Base-by-base conservation (phyloP, 2,797 vertebrate species). In the Acomys russatus region DNA sequence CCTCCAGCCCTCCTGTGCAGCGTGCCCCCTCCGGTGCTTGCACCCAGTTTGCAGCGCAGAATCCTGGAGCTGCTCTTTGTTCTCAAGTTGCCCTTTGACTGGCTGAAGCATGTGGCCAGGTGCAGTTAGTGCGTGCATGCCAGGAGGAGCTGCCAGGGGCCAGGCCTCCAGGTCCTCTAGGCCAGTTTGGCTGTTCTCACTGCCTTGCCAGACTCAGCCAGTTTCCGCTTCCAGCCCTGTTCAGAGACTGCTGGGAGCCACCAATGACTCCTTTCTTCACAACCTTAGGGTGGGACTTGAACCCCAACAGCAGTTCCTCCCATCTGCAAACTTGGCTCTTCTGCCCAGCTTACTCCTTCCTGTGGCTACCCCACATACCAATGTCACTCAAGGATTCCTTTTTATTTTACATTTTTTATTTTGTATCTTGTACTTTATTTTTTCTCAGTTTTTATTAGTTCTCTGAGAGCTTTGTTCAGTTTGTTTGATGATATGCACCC, bases 21-120 rank as follows among this genome's bases (percentile, higher is more conserved):
- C n/a, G n/a, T n/a, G n/a, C n/a, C n/a, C n/a, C n/a, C 22, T 9
- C 17, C 2, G 1, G 0, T 49, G 63, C n/a, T 35, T 12, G 9
- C 14, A 1, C 35, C 35, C 5, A 11, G 83, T 23, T n/a, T 54
- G 44, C 20, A 23, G n/a, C 20, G 71, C 56, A 1, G 54, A 88
- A 56, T 44, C 86, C 49, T 30, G 1, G 56, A 30, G 10, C 70
- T 18, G 1, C 12, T 70, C 30, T 56, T 44, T 74, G 54, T 38
- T 63, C 86, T 44, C n/a, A 3, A 1, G 25, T 6, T 12, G 3
- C 11, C n/a, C 73, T 33, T 59, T 49, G 63, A 49, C 35, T 18
- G 12, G n/a, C 44, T 28, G 30, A 54, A 28, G 23, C 3, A 28
- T 2, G 1, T 20, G 9, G 9, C 1, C 49, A 9, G 76, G 18